phyloP scores from a whole-genome alignment of 2,888 invertebrate species.

The Hirtodrosophila alboralis region DNA sequence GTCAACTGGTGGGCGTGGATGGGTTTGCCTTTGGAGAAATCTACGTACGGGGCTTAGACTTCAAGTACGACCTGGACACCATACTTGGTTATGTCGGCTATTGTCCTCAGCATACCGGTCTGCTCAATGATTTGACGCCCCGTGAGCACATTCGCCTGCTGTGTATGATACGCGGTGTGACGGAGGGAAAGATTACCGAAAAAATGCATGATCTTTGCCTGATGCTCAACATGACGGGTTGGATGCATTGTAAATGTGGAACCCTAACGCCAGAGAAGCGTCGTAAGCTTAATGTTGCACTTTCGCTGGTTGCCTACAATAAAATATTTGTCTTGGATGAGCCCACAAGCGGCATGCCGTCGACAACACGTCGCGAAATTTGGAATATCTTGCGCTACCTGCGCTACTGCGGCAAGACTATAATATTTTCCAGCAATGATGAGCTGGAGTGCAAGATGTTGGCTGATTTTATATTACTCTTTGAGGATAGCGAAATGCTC shows the following conservation, averaged over 20 bases:
- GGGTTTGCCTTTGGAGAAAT: constrained; percentile 89
- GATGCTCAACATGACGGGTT: constrained; percentile 86
- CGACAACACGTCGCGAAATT: constrained; percentile 90
- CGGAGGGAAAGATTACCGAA: constrained; percentile 60
- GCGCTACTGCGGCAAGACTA: constrained; percentile 88
- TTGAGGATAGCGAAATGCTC: constrained; percentile 90
- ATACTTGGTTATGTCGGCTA: constrained; percentile 86
- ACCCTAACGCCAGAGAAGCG: constrained; percentile 88
- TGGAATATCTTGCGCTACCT: constrained; percentile 90
- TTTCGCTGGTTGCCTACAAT: constrained; percentile 88
- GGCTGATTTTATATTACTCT: constrained; percentile 90
- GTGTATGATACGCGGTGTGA: constrained; percentile 87
- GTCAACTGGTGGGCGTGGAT: constrained; percentile 93
- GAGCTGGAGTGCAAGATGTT: constrained; percentile 93
- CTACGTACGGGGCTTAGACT: constrained; percentile 86
- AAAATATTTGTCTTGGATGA: constrained; percentile 88
- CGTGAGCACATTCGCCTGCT: constrained; percentile 88
- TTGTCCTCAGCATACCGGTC: constrained; percentile 89
- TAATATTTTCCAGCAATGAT: constrained; percentile 92
- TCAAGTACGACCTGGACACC: constrained; percentile 85
- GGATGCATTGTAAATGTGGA: constrained; percentile 86
- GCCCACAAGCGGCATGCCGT: constrained; percentile 86
- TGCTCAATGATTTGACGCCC: constrained; percentile 88
- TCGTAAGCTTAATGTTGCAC: constrained; percentile 88
- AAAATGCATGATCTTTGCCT: constrained; percentile 84